These are phyloP conservation scores for Ptiloglossa arizonensis DNA, from an alignment of 1,140 invertebrate species.

Conservation along the genomic window DNA sequence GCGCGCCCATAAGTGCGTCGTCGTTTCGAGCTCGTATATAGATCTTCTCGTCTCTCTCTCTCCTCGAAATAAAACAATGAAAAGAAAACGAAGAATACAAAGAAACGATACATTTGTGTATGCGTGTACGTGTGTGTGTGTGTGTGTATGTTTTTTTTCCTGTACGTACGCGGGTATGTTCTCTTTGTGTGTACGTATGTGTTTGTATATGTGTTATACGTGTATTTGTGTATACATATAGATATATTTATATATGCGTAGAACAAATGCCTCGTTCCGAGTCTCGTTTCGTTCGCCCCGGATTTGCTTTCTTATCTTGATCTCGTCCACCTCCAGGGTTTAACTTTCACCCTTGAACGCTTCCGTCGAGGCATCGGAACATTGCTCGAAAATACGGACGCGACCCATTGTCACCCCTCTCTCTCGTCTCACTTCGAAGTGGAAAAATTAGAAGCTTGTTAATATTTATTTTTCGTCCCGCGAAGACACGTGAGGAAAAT, in stretches of 20 bases:
- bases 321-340: conserved; percentile 52
- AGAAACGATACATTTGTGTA: conserved; percentile 21
- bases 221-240: background rate
- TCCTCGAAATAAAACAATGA: conserved; percentile 2
- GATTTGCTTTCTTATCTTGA: no score
- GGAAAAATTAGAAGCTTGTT: background rate
- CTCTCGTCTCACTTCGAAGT: background rate
- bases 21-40: background rate
- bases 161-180: no score
- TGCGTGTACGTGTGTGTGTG: background rate
- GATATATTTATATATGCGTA: conserved; percentile 4
- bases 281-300: background rate
- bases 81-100: conserved; percentile 10
- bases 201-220: background rate
- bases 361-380: conserved; percentile 21
- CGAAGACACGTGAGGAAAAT: background rate
- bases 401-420: background rate
- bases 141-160: no score
- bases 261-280: conserved; percentile 22
- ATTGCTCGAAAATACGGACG: conserved; percentile 11
- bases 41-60: conserved; percentile 9
- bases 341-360: background rate
- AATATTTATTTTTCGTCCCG: background rate
- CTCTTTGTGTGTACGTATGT: background rate
- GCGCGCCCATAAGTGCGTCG: background rate